phyloP scores from a whole-genome alignment of 2,888 invertebrate species.

The Metallyticus violacea region DNA sequence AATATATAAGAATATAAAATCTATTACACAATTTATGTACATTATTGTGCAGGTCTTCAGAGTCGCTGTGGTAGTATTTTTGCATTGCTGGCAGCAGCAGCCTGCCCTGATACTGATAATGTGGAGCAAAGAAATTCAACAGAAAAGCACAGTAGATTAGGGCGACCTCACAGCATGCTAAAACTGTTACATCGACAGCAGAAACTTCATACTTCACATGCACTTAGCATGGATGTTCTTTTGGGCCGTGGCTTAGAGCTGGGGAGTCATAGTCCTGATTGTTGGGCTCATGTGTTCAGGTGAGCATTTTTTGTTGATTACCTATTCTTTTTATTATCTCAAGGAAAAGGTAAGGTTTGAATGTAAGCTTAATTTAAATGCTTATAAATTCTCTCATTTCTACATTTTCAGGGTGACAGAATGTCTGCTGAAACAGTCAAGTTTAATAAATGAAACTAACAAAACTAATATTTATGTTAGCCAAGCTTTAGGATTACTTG shows the following conservation, averaged over 20 bases:
- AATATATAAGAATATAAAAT: too few relatives aligned
- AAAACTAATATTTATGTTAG: too few relatives aligned
- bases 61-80: slow-evolving; percentile 88
- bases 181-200: slow-evolving; percentile 36
- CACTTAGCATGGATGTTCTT: slow-evolving; percentile 88
- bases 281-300: slow-evolving; percentile 94
- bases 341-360: background rate
- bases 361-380: too few relatives aligned
- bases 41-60: slow-evolving; percentile 68
- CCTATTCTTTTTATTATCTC: background rate
- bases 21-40: too few relatives aligned
- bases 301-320: slow-evolving; percentile 33
- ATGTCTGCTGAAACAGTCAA: too few relatives aligned
- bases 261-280: slow-evolving; percentile 88
- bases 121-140: slow-evolving; percentile 42
- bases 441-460: too few relatives aligned
- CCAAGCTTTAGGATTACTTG: too few relatives aligned
- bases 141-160: slow-evolving; percentile 31
- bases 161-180: slow-evolving; percentile 30
- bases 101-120: slow-evolving; percentile 60
- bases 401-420: too few relatives aligned
- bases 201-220: slow-evolving; percentile 80
- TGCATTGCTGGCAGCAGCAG: slow-evolving; percentile 80
- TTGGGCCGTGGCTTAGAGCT: slow-evolving; percentile 84
- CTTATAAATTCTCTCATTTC: too few relatives aligned